These are phyloP conservation scores for Tigriopus japonicus DNA, from an alignment of 1,140 invertebrate genomes.

Conservation along the genomic window DNA sequence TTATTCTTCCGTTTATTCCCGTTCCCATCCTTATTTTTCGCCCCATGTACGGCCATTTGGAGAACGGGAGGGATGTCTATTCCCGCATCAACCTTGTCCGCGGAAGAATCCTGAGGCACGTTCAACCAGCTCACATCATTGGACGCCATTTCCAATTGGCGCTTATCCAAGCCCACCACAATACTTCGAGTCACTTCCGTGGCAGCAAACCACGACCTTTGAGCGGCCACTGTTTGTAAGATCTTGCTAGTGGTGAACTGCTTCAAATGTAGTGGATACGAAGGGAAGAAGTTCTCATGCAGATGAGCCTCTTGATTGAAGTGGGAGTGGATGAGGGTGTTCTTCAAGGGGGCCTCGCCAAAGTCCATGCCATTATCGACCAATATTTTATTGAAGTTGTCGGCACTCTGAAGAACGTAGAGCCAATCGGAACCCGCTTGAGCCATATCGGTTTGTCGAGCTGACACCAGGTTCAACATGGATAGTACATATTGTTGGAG, in stretches of 20 bases:
- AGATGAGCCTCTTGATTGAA: not conserved
- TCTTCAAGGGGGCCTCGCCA: not conserved
- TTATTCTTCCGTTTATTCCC: not conserved
- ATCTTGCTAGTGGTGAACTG: conserved; percentile 1
- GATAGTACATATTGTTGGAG: conserved; percentile 1
- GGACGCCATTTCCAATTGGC: not conserved
- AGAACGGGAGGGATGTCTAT: not conserved
- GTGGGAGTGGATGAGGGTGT: not conserved
- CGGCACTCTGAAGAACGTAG: conserved; percentile 1
- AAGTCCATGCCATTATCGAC: not conserved
- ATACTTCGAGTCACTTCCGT: not conserved
- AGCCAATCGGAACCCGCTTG: conserved; percentile 6
- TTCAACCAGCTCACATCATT: not conserved
- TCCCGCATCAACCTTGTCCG: not conserved
- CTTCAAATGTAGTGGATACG: not conserved
- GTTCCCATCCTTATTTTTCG: not conserved
- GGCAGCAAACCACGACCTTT: not conserved
- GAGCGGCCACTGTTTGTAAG: not conserved
- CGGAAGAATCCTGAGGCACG: not conserved
- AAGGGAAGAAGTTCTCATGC: not conserved
- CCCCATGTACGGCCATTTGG: not conserved
- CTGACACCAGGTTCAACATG: not conserved
- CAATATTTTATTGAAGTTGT: not conserved
- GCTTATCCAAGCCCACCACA: not conserved
- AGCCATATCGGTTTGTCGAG: not conserved